Base-by-base conservation (phyloP, 2,113 vertebrate species). In the Nesoenas mayeri region DNA sequence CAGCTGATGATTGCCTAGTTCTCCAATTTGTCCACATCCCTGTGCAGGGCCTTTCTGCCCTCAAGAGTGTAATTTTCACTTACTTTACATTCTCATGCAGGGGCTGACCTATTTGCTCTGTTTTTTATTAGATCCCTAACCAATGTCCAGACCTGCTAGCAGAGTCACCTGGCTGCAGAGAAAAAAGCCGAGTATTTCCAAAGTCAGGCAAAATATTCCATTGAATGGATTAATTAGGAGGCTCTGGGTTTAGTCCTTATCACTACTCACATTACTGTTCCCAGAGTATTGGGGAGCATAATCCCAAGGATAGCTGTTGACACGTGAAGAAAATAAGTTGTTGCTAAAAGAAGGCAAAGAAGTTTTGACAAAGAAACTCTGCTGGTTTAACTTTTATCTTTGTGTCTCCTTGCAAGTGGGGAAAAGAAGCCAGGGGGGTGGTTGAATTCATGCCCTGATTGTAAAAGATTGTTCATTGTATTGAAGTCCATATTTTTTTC, bases 391-490 rank as follows among this genome's bases (percentile, higher is more conserved):
- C 5, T 48, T 57, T 6, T 6, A 32, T 38, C 24, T 89, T 58
- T 32, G 11, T 72, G 47, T 34, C 16, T 28, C 25, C 15, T 61
- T 77, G 54, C 19, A 83, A 31, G 24, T 3, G 28, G 10, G 34
- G 32, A 64, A 65, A 85, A 72, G 74, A 75, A 77, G 11, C 13
- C 44, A 25, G 28, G 57, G 10, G 40, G 31, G 24, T 69, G 47
- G 17, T 6, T 40, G 56, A 81, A 64, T 71, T 64, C 5, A 36
- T 32, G 31, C 3, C 9, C 3, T 8, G 86, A 42, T 67, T 20
- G 26, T 47, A 83, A 61, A 65, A 53, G 5, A 3, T 19, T 57
- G 3, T 48, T 84, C 4, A 5, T 32, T 0, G 0, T 51, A 54
- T 51, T 64, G 28, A 54, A 79, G 14, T 70, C 13, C 11, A 12